phyloP scores from a whole-genome alignment of 2,888 invertebrate species.

The Drosophila merina region DNA sequence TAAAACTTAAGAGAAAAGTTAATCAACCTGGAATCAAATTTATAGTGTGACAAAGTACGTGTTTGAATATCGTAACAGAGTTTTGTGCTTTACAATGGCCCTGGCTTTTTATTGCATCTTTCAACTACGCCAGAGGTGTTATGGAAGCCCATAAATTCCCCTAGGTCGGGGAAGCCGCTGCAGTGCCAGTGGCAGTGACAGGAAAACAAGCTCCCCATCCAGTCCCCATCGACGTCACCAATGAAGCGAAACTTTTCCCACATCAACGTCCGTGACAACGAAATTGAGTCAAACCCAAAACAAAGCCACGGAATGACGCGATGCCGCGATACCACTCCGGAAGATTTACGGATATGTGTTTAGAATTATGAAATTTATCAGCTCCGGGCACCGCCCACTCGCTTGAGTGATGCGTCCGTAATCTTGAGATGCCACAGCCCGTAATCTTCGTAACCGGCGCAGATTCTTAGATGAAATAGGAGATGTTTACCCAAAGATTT shows the following conservation, averaged over 20 bases:
- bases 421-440: slow-evolving; percentile 9
- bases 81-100: neutral
- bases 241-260: neutral
- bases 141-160: slow-evolving; percentile 13
- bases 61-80: slow-evolving; percentile 18
- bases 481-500: slow-evolving; percentile 58
- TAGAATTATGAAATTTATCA: slow-evolving; percentile 24
- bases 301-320: neutral
- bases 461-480: slow-evolving; percentile 31
- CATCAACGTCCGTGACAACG: slow-evolving; percentile 1
- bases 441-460: slow-evolving; percentile 30
- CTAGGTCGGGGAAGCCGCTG: slow-evolving; percentile 55
- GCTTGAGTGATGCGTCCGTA: slow-evolving; percentile 15
- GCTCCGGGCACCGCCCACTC: slow-evolving; percentile 11
- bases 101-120: neutral
- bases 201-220: slow-evolving; percentile 3
- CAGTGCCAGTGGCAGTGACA: neutral
- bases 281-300: slow-evolving; percentile 5
- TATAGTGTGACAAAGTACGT: slow-evolving; percentile 1
- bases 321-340: slow-evolving; percentile 10
- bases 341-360: slow-evolving; percentile 17
- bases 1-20: neutral
- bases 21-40: too few relatives aligned
- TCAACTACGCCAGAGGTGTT: slow-evolving; percentile 12
- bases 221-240: slow-evolving; percentile 14